phyloP scores from a whole-genome alignment of 2,888 invertebrate species.

The Invenusta paracnida region DNA sequence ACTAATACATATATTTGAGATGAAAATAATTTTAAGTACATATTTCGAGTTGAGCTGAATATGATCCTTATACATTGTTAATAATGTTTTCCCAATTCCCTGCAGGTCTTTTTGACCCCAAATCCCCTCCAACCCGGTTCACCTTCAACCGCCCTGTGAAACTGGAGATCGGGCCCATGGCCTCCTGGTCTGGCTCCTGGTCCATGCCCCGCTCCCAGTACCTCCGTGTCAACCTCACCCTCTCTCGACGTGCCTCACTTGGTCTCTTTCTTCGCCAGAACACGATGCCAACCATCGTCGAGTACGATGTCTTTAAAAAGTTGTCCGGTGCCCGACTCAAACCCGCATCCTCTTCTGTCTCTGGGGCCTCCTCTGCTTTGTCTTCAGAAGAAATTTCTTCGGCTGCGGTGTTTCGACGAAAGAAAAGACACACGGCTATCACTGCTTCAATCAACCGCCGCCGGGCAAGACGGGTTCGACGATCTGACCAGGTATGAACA shows the following conservation, averaged over 20 bases:
- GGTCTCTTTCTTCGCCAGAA: conserved; percentile 90
- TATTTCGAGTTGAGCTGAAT: too few relatives aligned
- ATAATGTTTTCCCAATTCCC: background rate
- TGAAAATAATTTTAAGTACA: too few relatives aligned
- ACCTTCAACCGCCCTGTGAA: background rate
- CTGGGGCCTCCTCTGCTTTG: too few relatives aligned
- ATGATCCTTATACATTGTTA: too few relatives aligned
- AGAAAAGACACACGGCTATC: too few relatives aligned
- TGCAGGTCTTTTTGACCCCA: conserved; percentile 42
- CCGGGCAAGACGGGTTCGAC: too few relatives aligned
- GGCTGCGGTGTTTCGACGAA: too few relatives aligned
- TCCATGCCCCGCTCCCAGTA: conserved; percentile 87
- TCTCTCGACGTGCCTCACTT: conserved; percentile 62
- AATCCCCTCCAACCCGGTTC: conserved; percentile 28
- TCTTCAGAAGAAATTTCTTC: too few relatives aligned
- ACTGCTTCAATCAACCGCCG: too few relatives aligned
- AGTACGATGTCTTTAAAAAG: conserved; percentile 83
- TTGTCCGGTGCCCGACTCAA: background rate
- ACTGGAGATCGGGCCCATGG: conserved; percentile 78
- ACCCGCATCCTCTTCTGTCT: background rate
- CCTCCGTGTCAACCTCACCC: conserved; percentile 84
- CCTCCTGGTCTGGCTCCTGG: conserved; percentile 95
- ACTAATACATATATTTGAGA: too few relatives aligned
- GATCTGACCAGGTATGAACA: too few relatives aligned
- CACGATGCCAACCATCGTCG: conserved; percentile 87